These are phyloP conservation scores for Dolichotis patagonum DNA, from an alignment of 2,113 vertebrate genomes.

Conservation along the genomic window DNA sequence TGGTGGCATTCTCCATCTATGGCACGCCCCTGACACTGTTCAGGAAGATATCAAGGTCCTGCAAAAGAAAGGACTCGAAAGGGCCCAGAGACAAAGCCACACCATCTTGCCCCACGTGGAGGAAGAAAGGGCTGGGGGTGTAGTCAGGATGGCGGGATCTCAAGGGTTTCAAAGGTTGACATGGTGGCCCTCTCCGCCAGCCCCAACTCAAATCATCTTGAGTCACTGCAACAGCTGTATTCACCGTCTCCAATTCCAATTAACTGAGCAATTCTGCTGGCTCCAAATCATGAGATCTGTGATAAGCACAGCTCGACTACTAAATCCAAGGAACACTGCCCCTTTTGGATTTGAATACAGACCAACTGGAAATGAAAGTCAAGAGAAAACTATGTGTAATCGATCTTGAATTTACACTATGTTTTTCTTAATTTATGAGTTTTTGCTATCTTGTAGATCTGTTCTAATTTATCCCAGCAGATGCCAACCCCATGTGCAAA, in stretches of 20 bases:
- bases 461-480: background rate
- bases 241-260: background rate
- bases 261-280: background rate
- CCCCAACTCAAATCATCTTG: background rate
- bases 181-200: background rate
- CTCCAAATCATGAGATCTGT: background rate
- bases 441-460: background rate
- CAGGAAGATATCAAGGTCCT: background rate
- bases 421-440: background rate
- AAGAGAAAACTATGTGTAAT: conserved; percentile 41
- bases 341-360: background rate
- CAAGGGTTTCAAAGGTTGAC: background rate
- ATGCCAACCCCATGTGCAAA: background rate
- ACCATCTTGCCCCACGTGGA: background rate
- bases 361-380: background rate
- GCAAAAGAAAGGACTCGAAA: background rate
- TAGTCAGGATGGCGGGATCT: background rate
- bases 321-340: background rate
- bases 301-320: background rate
- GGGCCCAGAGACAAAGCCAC: background rate
- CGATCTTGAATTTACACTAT: background rate
- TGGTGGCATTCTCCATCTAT: background rate
- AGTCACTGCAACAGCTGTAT: background rate
- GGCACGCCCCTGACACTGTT: background rate
- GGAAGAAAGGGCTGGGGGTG: background rate